These are phyloP conservation scores for cat (Felis catus) DNA, from an alignment of 2,113 vertebrate genomes.

Conservation along the genomic window DNA sequence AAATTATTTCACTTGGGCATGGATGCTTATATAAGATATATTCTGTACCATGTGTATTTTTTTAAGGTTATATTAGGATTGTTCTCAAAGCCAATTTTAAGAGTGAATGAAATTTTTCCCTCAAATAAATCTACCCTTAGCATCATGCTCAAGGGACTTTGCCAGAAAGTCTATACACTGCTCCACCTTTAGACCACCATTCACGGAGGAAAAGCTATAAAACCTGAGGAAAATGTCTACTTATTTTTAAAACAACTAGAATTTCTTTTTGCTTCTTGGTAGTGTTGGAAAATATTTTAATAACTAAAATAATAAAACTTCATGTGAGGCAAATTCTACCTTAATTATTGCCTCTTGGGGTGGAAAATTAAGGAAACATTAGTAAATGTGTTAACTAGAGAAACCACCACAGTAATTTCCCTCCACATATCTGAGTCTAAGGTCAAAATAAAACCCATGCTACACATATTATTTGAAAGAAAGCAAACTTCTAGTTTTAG, in stretches of 20 bases:
- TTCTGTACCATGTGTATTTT: background rate
- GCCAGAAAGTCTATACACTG: background rate
- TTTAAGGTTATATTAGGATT: slow-evolving; percentile 26
- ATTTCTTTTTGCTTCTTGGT: slow-evolving; percentile 33
- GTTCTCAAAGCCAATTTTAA: slow-evolving; percentile 9
- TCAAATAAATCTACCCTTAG: background rate
- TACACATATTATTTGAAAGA: background rate
- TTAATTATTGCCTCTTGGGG: slow-evolving; percentile 59
- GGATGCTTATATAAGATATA: background rate
- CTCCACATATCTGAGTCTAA: slow-evolving; percentile 8
- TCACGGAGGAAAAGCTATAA: slow-evolving; percentile 35
- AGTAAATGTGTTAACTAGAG: slow-evolving; percentile 54
- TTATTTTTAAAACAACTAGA: slow-evolving; percentile 42
- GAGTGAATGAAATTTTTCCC: slow-evolving; percentile 20
- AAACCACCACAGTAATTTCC: slow-evolving; percentile 48
- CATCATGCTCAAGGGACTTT: background rate
- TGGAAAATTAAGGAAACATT: slow-evolving; percentile 57
- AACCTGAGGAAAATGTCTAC: background rate
- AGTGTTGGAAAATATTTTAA: slow-evolving; percentile 69
- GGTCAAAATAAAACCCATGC: slow-evolving; percentile 34
- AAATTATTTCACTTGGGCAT: background rate
- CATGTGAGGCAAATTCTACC: slow-evolving; percentile 51
- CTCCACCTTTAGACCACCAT: background rate
- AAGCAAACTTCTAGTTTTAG: background rate
- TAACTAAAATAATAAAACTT: slow-evolving; percentile 69